Evolutionary conservation across 1,140 invertebrate species (phyloP), one percentile per base, ranked within the genome.

Genomic region (Drosophila ohnishii): DNA sequence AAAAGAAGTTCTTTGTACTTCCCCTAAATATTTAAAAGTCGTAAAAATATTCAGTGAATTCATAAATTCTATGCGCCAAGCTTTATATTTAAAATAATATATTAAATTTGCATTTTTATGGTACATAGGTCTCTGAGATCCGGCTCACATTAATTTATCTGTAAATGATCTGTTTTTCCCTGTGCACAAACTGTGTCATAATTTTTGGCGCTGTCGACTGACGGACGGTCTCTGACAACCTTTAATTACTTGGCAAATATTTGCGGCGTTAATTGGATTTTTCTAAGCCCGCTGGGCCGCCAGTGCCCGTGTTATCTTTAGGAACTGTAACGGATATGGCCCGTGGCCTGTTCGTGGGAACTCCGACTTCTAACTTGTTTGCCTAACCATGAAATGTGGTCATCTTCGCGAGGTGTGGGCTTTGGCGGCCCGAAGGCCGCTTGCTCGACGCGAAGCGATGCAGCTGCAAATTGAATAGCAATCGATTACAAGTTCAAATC

Each of bases 401-500:
- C 71, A 56, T 42, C 51, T 79, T 51, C 44, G 47, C 40, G 34
- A 44, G 28, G 34, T 10, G 30, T 50, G 32, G 35, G 7, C 50
- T n/a, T 22, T 35, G 37, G 19, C 19, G 9, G 25, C 22, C 35
- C 28, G 14, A 28, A 42, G 48, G 69, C 42, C 62, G 22, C 9
- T 22, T 13, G 40, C 35, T 19, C 19, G 19, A 22, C 7, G 51
- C 34, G 2, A n/a, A 14, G 50, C 39, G 28, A 39, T 82, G 84
- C 84, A 87, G 85, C 80, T 88, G 83, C 81, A 62, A 73, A 71
- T 85, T 75, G 78, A 80, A 80, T 85, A 48, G 81, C 84, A 87
- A 88, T 89, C 79, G 84, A 89, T 89, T 84, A 89, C 84, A 88
- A 88, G 84, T 88, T 88, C 84, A 88, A 89, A 88, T 65, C 85